These are phyloP conservation scores for Aegithalos caudatus DNA, from an alignment of 2,113 vertebrate species.

Conservation along the genomic window DNA sequence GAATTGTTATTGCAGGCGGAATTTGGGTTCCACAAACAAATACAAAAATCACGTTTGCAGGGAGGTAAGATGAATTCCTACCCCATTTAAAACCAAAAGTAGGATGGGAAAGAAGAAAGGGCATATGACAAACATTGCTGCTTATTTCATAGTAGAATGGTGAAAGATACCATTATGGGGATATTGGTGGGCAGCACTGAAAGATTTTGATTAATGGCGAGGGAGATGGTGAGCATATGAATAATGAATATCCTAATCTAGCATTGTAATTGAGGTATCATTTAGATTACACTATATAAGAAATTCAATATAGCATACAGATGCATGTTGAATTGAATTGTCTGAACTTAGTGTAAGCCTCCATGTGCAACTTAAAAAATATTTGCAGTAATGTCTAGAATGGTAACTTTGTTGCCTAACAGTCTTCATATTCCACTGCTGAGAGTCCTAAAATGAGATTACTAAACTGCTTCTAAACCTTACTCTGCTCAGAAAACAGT, in stretches of 20 bases:
- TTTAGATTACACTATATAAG: background rate
- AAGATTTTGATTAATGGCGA: background rate
- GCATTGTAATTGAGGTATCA: background rate
- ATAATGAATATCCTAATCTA: background rate
- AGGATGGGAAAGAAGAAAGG: background rate
- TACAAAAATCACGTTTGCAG: constrained; percentile 77
- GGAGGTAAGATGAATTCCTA: constrained; percentile 71
- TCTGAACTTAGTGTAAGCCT: background rate
- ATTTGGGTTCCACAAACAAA: constrained; percentile 74
- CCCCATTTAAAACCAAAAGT: background rate
- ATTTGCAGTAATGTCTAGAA: background rate
- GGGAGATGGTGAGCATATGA: background rate
- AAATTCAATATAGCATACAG: background rate
- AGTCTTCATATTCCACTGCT: background rate
- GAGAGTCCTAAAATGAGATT: background rate
- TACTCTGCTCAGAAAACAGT: background rate
- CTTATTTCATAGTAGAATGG: background rate
- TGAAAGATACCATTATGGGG: background rate
- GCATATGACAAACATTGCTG: background rate
- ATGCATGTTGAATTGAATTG: background rate
- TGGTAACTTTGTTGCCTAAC: background rate
- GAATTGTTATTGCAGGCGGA: constrained; percentile 73
- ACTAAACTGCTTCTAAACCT: background rate
- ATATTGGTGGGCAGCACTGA: background rate
- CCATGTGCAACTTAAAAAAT: background rate